Percentiles rank a stretch among this genome's conserved stretches.
phyloP scores from a whole-genome alignment of 37 sponge, comb jelly and placozoan species.

The Ephydatia muelleri region DNA sequence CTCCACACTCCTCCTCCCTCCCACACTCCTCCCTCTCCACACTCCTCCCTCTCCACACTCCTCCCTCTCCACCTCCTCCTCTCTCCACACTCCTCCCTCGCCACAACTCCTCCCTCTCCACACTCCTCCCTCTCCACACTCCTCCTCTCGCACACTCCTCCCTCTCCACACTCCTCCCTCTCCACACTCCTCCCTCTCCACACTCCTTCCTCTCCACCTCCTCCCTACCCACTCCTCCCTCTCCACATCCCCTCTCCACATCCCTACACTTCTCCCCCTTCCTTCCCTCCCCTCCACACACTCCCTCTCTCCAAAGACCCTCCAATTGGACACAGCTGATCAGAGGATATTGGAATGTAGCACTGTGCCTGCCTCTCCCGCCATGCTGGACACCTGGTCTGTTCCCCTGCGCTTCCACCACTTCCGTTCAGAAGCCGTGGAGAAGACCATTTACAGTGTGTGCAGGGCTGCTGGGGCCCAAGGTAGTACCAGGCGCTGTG shows the following conservation, averaged over 20 bases:
- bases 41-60: neutral
- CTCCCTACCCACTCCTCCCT: neutral
- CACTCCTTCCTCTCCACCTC: neutral
- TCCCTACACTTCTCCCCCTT: too few species aligned
- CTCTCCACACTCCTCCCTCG: neutral
- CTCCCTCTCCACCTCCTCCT: too few species aligned
- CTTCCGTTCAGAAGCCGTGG: constrained; percentile 27
- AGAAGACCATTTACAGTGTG: constrained; percentile 12
- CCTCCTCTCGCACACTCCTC: too few species aligned
- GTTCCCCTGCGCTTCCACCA: constrained; percentile 28
- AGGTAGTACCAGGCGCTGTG: neutral
- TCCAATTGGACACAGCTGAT: constrained; percentile 34
- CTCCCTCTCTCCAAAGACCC: constrained; percentile 17
- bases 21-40: too few species aligned
- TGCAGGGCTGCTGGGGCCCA: constrained; percentile 54
- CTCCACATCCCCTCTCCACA: neutral
- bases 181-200: too few species aligned
- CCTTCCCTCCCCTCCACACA: too few species aligned
- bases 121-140: neutral
- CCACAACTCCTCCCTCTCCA: neutral
- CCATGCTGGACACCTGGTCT: constrained; percentile 2
- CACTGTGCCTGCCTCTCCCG: neutral
- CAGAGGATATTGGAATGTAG: constrained; percentile 5
- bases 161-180: too few species aligned
- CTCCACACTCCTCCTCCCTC: too few species aligned